Evolutionary conservation across 2,113 vertebrate species (phyloP).

Genomic region (Sigmodon hispidus): DNA sequence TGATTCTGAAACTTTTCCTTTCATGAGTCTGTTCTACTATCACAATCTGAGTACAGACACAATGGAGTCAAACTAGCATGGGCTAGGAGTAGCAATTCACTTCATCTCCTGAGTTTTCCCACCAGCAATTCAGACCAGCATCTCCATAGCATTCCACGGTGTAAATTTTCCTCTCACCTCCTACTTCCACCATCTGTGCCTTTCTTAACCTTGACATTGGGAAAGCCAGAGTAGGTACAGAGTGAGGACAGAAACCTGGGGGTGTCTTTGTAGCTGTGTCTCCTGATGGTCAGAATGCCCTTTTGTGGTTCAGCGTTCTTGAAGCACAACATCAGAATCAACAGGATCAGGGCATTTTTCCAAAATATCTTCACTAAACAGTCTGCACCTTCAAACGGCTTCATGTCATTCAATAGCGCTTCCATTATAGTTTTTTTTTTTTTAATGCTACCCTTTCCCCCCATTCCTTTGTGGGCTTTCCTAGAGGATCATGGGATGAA

Average conservation of each 20-base stretch:
- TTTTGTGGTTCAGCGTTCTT: background rate
- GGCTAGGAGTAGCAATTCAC: background rate
- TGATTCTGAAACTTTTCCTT: background rate
- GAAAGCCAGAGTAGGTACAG: background rate
- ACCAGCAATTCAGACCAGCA: background rate
- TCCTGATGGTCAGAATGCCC: background rate
- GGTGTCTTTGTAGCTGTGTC: background rate
- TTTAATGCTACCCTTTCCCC: background rate
- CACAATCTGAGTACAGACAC: background rate
- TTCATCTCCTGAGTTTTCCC: background rate
- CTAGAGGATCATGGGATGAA: background rate
- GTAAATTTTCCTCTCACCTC: background rate
- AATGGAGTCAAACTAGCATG: background rate
- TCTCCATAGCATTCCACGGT: background rate
- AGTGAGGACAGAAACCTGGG: background rate
- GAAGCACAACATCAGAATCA: background rate
- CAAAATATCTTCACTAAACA: background rate
- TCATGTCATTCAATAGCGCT: background rate
- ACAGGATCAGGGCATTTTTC: background rate
- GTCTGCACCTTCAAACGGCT: background rate
- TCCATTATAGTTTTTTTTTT: accelerated
- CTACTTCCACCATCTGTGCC: background rate
- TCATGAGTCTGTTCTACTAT: too few species aligned
- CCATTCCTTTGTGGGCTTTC: background rate
- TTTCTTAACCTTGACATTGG: background rate